These are phyloP conservation scores for Microplitis mediator DNA, from an alignment of 1,140 invertebrate species.

Conservation along the genomic window DNA sequence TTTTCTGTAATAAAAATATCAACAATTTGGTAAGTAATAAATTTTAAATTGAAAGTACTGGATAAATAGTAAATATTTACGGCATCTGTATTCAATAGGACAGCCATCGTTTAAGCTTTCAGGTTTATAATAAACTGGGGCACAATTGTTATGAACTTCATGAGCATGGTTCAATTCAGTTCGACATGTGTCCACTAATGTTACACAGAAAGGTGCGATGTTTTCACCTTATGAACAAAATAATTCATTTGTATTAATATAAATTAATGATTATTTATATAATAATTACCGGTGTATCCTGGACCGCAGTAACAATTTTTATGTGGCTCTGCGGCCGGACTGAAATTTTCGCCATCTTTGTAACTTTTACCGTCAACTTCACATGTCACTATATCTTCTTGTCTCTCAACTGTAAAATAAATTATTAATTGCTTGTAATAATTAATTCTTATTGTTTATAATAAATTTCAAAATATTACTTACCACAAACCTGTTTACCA, in stretches of 20 bases:
- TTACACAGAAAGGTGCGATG: conserved; percentile 43
- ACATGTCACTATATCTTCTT: conserved; percentile 31
- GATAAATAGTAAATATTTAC: conserved; percentile 37
- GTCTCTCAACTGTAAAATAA: conserved; percentile 26
- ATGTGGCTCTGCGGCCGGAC: background rate
- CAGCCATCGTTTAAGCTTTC: conserved; percentile 36
- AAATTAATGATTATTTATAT: background rate
- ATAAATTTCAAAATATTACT: conserved; percentile 27
- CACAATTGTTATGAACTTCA: conserved; percentile 36
- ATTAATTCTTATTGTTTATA: background rate
- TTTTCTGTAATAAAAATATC: conserved; percentile 2
- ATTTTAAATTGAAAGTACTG: background rate
- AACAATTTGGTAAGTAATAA: background rate
- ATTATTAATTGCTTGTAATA: background rate
- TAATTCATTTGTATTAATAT: background rate
- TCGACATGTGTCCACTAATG: conserved; percentile 27
- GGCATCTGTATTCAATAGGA: conserved; percentile 38
- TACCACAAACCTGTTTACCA: conserved; percentile 38
- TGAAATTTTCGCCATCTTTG: conserved; percentile 40
- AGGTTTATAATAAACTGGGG: conserved; percentile 35
- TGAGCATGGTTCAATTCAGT: conserved; percentile 21
- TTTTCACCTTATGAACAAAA: conserved; percentile 39
- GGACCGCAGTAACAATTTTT: conserved; percentile 36
- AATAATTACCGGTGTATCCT: conserved; percentile 37
- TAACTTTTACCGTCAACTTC: conserved; percentile 41